Evolutionary conservation across 2,797 vertebrate species (phyloP).

Genomic region (Alcedo quadribrachys): DNA sequence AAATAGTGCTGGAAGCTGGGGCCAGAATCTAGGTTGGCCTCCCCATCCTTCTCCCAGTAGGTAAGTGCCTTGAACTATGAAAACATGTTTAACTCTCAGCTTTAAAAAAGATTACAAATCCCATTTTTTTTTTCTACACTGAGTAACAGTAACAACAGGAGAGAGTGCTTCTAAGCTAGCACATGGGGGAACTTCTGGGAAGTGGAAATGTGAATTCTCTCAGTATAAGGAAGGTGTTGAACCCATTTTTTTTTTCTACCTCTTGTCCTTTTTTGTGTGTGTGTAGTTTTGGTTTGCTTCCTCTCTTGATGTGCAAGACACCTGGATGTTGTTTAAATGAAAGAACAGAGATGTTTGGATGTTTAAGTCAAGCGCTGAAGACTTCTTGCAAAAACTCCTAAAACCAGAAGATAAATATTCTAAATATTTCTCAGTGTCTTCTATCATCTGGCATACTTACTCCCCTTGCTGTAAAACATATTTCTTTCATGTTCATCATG

Average conservation of each 20-base stretch:
- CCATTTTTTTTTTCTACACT: neutral
- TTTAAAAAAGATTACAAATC: constrained; percentile 19
- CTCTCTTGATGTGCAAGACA: neutral
- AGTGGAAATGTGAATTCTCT: neutral
- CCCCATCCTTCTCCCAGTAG: neutral
- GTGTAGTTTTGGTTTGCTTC: neutral
- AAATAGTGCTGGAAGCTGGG: constrained; percentile 30
- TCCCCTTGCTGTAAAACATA: neutral
- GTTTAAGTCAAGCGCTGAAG: neutral
- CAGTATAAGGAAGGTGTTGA: neutral
- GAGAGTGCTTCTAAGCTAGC: neutral
- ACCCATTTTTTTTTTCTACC: neutral
- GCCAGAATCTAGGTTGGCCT: constrained; percentile 28
- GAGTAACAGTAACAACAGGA: neutral
- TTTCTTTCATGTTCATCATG: neutral
- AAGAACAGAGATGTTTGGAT: neutral
- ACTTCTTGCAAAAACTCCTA: neutral
- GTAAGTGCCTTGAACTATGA: constrained; percentile 4
- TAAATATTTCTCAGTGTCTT: neutral
- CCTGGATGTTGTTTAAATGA: neutral
- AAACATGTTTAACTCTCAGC: neutral
- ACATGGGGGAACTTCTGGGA: neutral
- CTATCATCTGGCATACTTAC: neutral
- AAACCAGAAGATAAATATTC: neutral
- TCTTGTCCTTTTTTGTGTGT: neutral